Base-by-base conservation (phyloP, 2,888 invertebrate genomes). In the Ochlodes sylvanus region DNA sequence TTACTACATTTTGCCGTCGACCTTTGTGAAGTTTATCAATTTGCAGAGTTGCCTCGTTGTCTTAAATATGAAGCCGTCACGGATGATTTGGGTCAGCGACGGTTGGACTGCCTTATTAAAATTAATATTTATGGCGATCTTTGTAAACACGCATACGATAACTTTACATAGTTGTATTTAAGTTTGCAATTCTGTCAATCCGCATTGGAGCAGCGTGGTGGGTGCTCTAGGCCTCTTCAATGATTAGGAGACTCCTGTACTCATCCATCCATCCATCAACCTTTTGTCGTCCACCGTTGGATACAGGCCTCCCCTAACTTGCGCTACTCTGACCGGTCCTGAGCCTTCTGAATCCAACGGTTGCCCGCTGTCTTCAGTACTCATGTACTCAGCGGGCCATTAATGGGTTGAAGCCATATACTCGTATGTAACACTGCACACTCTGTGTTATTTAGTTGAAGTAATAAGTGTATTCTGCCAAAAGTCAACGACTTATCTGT, bases 21-120 rank as follows among this genome's bases (percentile, higher is more conserved):
- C 85, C 85, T 84, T 86, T 85, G 79, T 77, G 78, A 79, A 82
- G 87, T 87, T 90, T 89, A 90, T 91, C 86, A 91, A 91, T 92
- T 91, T 88, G 82, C 83, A 73, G 78, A 77, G 79, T 80, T 83
- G 82, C 73, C 73, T 78, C 58, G 73, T 72, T 76, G 76, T 78
- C 72, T 69, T 71, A 76, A 79, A 80, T 79, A 78, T 77, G 73
- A 76, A 76, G 75, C 75, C 70, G 75, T 76, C 75, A 70, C 34
- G 66, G 38, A 54, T 70, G 68, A 71, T 70, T 68, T 68, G 54
- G 61, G 61, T 61, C 15, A 58, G 27, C 63, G 55, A 50, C 41
- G 27, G 32, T 47, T 27, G 54, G 60, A 61, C 38, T 44, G 67
- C 12, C 55, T 67, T 55, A 67, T 67, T 67, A 61, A 61, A 61